These are phyloP conservation scores for Norana najaformis DNA, from an alignment of 2,888 invertebrate genomes.

Conservation along the genomic window DNA sequence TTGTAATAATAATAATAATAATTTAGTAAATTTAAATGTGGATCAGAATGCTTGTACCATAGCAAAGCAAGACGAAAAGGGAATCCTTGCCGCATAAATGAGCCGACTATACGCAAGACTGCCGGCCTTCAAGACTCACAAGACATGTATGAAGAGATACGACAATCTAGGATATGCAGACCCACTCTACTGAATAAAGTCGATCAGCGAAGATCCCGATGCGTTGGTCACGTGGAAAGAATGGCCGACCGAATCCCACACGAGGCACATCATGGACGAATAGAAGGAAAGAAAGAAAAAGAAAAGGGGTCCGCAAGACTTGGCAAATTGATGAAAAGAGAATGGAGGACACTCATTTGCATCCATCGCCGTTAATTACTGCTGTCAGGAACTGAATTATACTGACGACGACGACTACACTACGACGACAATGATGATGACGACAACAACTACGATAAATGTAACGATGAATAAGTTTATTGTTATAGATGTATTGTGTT, in stretches of 20 bases:
- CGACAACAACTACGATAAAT: slow-evolving; percentile 26
- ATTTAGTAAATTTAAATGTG: too few relatives aligned
- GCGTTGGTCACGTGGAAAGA: neutral
- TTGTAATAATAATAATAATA: too few relatives aligned
- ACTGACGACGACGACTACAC: neutral
- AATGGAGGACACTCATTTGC: neutral
- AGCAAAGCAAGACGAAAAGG: too few relatives aligned
- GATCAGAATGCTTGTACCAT: too few relatives aligned
- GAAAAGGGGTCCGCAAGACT: too few relatives aligned
- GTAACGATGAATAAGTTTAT: slow-evolving; percentile 8
- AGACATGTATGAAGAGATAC: too few relatives aligned
- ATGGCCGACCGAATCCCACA: neutral
- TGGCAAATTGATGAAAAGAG: neutral
- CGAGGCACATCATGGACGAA: neutral
- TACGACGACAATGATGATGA: neutral
- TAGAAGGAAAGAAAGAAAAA: too few relatives aligned
- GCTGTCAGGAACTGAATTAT: neutral
- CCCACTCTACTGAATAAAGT: neutral
- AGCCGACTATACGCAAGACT: too few relatives aligned
- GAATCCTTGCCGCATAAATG: too few relatives aligned
- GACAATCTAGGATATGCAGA: too few relatives aligned
- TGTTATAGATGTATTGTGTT: too few relatives aligned
- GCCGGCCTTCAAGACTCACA: too few relatives aligned
- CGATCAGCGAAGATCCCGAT: neutral
- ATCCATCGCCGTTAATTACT: neutral